Evolutionary conservation across 2,797 vertebrate species (phyloP), one percentile per base, ranked within the genome.

Genomic region (Pseudochaenichthys georgianus): DNA sequence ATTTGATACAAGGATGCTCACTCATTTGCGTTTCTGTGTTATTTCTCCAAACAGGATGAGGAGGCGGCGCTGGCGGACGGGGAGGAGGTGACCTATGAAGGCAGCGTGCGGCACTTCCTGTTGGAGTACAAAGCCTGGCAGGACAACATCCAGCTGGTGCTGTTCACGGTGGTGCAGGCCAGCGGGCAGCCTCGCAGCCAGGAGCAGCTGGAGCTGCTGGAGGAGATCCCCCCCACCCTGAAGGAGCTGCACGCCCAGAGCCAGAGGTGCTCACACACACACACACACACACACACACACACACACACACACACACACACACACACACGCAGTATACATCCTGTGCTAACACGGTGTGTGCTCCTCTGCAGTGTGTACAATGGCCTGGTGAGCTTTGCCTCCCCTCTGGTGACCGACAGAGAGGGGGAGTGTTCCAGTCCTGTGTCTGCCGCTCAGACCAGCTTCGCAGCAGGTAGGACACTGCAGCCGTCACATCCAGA

Each of bases 111-210:
- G 58, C 97, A 98, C 89, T 99, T 98, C 92, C 94, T 99, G 89
- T 92, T 96, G 0, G 97, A 99, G 94, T 99, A 99, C 94, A 99
- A 99, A 86, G 97, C 96, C 0, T 99, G 98, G 98, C 98, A 99
- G 87, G 98, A 99, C 93, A 99, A 98, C 90, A 96, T 99, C 91
- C 98, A 99, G 94, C 96, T 98, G 4, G 98, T 98, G 78, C 86
- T 99, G 65, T 99, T 99, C 92, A 99, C 97, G 0, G 95, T 99
- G 87, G 97, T 99, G 70, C 98, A 99, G 91, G 96, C 97, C 81
- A 97, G 97, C 53, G 98, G 98, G 66, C 98, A 99, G 92, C 95
- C 96, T 1, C 96, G 96, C 82, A 97, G 89, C 93, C 96, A 96
- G 73, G 98, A 99, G 87, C 97, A 99, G 41, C 92, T 94, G 28